Evolutionary conservation across 2,888 invertebrate species (phyloP).

Genomic region (Mayetiola destructor): DNA sequence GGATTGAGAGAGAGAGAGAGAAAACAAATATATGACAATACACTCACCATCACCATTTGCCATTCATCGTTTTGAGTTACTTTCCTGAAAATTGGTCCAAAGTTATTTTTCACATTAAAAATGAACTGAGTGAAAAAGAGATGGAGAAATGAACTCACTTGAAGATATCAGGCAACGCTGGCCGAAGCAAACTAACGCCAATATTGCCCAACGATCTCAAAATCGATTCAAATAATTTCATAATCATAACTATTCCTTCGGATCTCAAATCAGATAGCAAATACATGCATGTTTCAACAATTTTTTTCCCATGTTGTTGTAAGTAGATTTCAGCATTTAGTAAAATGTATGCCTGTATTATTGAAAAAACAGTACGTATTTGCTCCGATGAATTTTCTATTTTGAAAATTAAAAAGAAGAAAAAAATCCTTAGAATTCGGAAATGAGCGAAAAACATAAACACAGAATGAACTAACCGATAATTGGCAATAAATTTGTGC

Average conservation of each 20-base stretch:
- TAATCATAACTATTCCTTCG: slow-evolving; percentile 56
- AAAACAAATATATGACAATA: too few relatives aligned
- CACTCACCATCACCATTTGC: slow-evolving; percentile 57
- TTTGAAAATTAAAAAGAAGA: slow-evolving; percentile 21
- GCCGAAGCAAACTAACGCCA: slow-evolving; percentile 56
- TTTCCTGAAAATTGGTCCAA: slow-evolving; percentile 36
- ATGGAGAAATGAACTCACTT: slow-evolving; percentile 31
- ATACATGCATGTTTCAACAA: slow-evolving; percentile 54
- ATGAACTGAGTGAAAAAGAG: neutral
- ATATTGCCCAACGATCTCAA: slow-evolving; percentile 57
- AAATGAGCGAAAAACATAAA: neutral
- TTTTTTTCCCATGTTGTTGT: slow-evolving; percentile 50
- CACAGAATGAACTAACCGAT: slow-evolving; percentile 40
- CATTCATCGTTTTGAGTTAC: slow-evolving; percentile 54
- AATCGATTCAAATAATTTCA: slow-evolving; percentile 62
- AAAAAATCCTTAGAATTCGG: neutral
- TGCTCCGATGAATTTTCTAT: slow-evolving; percentile 71
- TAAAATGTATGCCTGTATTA: slow-evolving; percentile 69
- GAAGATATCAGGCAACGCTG: slow-evolving; percentile 45
- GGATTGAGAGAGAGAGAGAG: too few relatives aligned
- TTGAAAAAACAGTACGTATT: slow-evolving; percentile 59
- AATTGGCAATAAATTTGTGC: slow-evolving; percentile 57
- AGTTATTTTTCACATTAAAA: slow-evolving; percentile 9
- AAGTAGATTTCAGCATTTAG: slow-evolving; percentile 66
- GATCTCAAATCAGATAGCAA: slow-evolving; percentile 63